Base-by-base conservation (phyloP, 1,140 invertebrate genomes). In the Drosophila busckii region DNA sequence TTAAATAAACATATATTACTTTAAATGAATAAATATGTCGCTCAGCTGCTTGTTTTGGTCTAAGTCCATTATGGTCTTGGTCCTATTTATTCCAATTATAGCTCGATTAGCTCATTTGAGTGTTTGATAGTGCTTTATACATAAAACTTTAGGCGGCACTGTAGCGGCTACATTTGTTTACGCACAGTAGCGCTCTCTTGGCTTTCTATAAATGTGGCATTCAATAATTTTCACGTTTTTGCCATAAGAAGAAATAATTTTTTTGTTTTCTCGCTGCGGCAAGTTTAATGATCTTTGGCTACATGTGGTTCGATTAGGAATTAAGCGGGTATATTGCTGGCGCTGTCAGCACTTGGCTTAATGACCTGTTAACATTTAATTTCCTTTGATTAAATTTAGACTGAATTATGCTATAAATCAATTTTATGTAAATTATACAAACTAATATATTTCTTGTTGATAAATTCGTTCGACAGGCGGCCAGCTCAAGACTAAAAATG, bases 401-500 rank as follows among this genome's bases (percentile, higher is more conserved):
- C 45, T 53, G 55, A 64, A 78, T 80, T 80, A 80, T 73, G 54
- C 58, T 28, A 80, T 78, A 71, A 80, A 80, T 78, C 63, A 80
- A 35, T 60, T 70, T 56, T 37, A 71, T 68, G 70, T 37, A 46
- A 2, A 37, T 28, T n/a, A 19, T 16, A 23, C n/a, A 9, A 31
- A 42, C 19, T 10, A 38, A 28, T 20, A 16, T 12, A 4, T 2
- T 19, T 12, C 13, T 13, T 12, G 28, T 26, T 54, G 4, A 59
- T 29, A 9, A 15, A 2, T 54, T 58, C 16, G 16, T 35, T 22
- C 45, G 55, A 0, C 62, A 87, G 86, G 86, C 26, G 86, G 86
- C 16, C 86, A 87, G 32, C 59, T 87, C 1, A 87, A 87, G 66
- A 85, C 86, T 10, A 87, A 87, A 32, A 87, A 87, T 53, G 86